Evolutionary conservation across 2,888 invertebrate genomes (phyloP), one percentile per base, ranked within the genome.

Genomic region (Apamea monoglypha): DNA sequence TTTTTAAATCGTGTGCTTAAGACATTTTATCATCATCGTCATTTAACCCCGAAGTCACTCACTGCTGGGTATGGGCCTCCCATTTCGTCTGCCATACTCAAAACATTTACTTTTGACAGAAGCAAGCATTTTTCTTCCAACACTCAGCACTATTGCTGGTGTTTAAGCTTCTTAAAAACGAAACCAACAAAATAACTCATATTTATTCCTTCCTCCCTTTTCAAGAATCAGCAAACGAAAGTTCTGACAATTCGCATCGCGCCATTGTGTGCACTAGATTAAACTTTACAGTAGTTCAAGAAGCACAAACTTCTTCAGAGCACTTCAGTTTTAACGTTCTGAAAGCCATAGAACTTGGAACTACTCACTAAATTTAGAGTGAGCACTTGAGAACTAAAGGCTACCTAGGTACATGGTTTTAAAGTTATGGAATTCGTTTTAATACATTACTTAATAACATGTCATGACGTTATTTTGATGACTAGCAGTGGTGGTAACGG

Each of bases 321-420:
- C 66, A 82, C 74, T 84, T 86, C 50, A 67, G 76, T 77, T 78
- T 76, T 82, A 82, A 77, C 59, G 78, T 67, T 44, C 32, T 47
- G 69, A 71, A 56, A 85, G 82, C 32, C 14, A 72, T 72, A 86
- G 74, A 74, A 74, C 36, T 77, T 12, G 40, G 40, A 74, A 71
- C 47, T 56, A 61, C 25, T 40, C 61, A 73, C 76, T 76, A 74
- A 77, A 77, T 70, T 14, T 50, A 29, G 56, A 70, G 40, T 64
- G 40, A 50, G 47, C 21, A 56, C 44, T 70, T 66, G 29, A 61
- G 61, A 70, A 16, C 10, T 66, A 18, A 53, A 40, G 53, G 36
- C 36, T 21, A 21, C 12, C 32, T 32, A 63, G 25, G 21, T 44
- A 36, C 18, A 6, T 36, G 29, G 29, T 32, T 64, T 3, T 14